Conservation (phyloP, 2,113 vertebrate species). For the Eulemur macaco region DNA sequence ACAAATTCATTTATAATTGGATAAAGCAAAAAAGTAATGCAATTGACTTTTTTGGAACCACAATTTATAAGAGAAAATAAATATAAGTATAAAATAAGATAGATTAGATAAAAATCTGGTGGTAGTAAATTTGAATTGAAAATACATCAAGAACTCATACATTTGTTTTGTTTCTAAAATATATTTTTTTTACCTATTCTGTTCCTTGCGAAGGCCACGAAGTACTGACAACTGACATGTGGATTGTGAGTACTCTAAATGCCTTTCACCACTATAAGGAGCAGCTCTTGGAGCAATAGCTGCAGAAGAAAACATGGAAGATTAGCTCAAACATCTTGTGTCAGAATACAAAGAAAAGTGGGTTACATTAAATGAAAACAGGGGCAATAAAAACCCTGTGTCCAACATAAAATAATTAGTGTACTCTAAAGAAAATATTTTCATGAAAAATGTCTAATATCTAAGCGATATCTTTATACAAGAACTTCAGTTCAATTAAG, state of each 20-base stretch:
- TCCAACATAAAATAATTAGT: background rate
- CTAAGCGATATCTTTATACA: background rate
- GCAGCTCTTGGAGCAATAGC: background rate
- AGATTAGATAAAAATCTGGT: background rate
- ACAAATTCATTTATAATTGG: background rate
- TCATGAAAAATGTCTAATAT: background rate
- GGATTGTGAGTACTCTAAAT: background rate
- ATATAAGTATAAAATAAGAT: background rate
- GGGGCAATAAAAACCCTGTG: background rate
- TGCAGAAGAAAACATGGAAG: background rate
- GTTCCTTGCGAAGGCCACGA: background rate
- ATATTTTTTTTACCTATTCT: background rate
- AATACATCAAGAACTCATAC: background rate
- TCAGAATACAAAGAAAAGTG: background rate
- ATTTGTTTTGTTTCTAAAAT: background rate
- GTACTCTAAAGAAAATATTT: background rate
- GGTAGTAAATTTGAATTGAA: background rate
- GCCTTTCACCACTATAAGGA: background rate
- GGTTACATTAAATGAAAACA: background rate
- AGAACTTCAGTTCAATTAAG: background rate
- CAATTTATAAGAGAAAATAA: background rate
- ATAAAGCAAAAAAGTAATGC: background rate
- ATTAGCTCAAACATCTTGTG: background rate
- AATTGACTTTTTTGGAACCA: background rate
- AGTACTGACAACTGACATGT: background rate